A percentile compares a stretch with the other conserved stretches of the same genome.
Evolutionary conservation across 2,113 vertebrate genomes (phyloP).

Genomic region (Muscicapa adusta): DNA sequence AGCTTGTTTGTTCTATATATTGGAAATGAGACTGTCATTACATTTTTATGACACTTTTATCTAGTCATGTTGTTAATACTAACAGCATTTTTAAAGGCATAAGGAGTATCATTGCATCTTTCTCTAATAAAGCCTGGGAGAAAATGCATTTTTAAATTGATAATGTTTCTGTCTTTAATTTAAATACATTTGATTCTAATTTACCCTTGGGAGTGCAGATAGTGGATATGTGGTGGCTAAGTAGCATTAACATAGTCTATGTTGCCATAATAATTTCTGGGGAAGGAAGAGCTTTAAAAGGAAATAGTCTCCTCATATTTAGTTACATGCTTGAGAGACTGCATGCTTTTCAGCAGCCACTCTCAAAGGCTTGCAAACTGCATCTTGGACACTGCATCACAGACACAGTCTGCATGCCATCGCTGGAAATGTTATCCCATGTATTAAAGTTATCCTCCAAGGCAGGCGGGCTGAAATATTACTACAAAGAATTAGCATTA

Average conservation of each 20-base stretch:
- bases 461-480: neutral
- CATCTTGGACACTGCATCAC: neutral
- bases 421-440: neutral
- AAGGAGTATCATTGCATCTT: neutral
- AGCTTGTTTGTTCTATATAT: neutral
- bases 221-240: neutral
- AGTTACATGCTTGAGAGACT: neutral
- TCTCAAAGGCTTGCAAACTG: neutral
- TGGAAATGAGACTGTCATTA: neutral
- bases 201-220: neutral
- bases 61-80: neutral
- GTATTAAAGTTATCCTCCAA: neutral
- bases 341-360: neutral
- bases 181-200: constrained; percentile 10
- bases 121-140: neutral
- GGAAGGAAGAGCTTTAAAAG: neutral
- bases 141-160: constrained; percentile 3
- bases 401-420: neutral
- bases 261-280: neutral
- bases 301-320: neutral
- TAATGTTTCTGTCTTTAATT: neutral
- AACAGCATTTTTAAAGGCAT: neutral
- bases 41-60: neutral
- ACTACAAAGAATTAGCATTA: neutral
- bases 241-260: neutral